Evolutionary conservation across 1,140 invertebrate genomes (phyloP).

Genomic region (Lepidurus couesii): DNA sequence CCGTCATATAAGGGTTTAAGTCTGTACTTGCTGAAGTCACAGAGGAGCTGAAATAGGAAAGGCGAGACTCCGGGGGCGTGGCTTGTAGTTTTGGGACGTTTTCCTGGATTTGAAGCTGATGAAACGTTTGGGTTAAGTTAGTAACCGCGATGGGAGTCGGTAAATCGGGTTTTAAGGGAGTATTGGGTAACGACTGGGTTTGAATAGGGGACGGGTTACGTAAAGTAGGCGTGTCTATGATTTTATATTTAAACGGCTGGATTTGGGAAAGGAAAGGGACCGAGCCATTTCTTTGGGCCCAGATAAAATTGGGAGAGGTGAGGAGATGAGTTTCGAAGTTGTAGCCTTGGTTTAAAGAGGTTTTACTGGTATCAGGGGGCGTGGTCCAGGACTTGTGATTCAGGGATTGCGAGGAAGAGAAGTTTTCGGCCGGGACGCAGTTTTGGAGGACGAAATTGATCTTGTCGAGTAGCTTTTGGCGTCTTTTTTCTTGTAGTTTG

Average conservation of each 20-base stretch:
- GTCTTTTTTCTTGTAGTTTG: conserved; percentile 28
- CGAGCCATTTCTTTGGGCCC: neutral
- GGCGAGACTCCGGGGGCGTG: neutral
- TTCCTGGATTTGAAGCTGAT: neutral
- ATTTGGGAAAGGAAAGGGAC: neutral
- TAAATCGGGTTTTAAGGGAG: neutral
- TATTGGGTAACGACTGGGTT: conserved; percentile 3
- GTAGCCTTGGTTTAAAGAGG: neutral
- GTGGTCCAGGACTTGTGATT: neutral
- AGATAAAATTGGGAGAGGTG: neutral
- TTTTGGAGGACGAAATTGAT: conserved; percentile 28
- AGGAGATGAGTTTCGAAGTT: conserved; percentile 12
- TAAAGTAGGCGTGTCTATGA: neutral
- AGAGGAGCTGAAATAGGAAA: neutral
- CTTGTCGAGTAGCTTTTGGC: conserved; percentile 24
- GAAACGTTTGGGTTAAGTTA: neutral
- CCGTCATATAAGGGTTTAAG: conserved; percentile 31
- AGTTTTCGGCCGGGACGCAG: conserved; percentile 24
- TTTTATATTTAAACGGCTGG: neutral
- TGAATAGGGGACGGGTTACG: neutral
- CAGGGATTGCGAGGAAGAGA: neutral
- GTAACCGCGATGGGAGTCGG: neutral
- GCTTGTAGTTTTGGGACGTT: neutral
- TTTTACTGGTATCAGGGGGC: neutral
- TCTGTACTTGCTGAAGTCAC: conserved; percentile 26